Evolutionary conservation across 2,797 vertebrate species (phyloP), one percentile per base, ranked within the genome.

Genomic region (Enteromius afrohamiltoni): DNA sequence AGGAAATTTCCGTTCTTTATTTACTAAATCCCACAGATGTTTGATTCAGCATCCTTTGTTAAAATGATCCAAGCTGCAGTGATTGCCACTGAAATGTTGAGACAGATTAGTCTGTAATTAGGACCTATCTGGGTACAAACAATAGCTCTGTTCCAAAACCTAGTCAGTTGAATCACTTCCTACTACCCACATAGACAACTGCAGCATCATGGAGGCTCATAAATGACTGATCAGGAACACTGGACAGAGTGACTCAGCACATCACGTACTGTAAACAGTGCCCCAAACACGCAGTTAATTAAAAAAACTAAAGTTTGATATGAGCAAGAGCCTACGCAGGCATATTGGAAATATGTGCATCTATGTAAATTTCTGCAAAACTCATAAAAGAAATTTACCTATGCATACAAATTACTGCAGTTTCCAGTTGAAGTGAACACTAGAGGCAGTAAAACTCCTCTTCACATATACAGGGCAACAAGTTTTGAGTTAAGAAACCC

Each of bases 91-190:
- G 4, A 77, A 60, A 77, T 60, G 53, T 23, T 75, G 11, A 78
- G 26, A 65, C 26, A 65, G n/a, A 19, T 40, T 49, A 13, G 26
- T 65, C 62, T 79, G 51, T 67, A 79, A 67, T 79, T 67, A 65
- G 16, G 23, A n/a, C 13, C 53, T 26, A 17, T 42, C 51, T 17
- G 11, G 34, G 6, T 47, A 77, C 23, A 64, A 65, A 78, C 40
- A 31, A 26, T 65, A 51, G 19, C 19, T 21, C 11, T 49, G 45
- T 49, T 51, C 42, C 42, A 49, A 67, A 79, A 67, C 42, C 34
- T 42, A 60, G 51, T 42, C 34, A 42, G 74, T n/a, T 77, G 16
- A n/a, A 40, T 60, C 14, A 60, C 53, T 17, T 21, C 31, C 14
- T 76, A 23, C 2, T 26, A 6, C 4, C 74, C 23, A 42, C 34